These are phyloP conservation scores for Echinometra lucunter DNA, from an alignment of 53 echinoderm and acorn worm species.

Conservation along the genomic window DNA sequence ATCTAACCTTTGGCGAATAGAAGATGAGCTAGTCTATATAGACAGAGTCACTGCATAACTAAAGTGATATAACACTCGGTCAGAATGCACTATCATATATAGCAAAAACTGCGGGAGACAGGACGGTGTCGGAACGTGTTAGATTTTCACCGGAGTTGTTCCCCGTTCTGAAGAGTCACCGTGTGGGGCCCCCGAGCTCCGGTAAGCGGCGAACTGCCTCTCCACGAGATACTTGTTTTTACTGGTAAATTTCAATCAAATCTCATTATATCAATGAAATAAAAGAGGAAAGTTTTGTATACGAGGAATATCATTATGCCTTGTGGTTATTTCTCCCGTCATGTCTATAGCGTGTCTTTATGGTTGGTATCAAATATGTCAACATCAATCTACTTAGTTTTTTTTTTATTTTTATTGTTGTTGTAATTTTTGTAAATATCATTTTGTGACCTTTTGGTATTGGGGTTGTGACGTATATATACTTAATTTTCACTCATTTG, in stretches of 20 bases:
- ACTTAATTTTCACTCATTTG: no score
- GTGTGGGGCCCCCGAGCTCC: constrained; percentile 49
- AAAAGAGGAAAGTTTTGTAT: neutral
- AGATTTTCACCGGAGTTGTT: neutral
- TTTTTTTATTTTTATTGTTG: no score
- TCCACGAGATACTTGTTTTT: constrained; percentile 58
- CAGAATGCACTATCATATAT: constrained; percentile 38
- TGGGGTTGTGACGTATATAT: no score
- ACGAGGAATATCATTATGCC: neutral
- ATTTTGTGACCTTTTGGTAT: no score
- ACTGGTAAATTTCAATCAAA: constrained; percentile 53
- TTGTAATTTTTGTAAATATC: no score
- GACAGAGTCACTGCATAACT: no score
- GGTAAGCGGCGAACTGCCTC: constrained; percentile 34
- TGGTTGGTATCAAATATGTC: no score
- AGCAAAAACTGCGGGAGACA: constrained; percentile 14
- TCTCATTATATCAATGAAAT: constrained; percentile 45
- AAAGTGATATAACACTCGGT: neutral
- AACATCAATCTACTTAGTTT: no score
- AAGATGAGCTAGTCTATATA: neutral
- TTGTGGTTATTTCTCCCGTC: no score
- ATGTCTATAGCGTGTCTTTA: no score
- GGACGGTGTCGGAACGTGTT: neutral
- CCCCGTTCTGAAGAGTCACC: constrained; percentile 27
- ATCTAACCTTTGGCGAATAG: no score